Evolutionary conservation across 1,140 invertebrate species (phyloP).

Genomic region (Calliphora vicina): DNA sequence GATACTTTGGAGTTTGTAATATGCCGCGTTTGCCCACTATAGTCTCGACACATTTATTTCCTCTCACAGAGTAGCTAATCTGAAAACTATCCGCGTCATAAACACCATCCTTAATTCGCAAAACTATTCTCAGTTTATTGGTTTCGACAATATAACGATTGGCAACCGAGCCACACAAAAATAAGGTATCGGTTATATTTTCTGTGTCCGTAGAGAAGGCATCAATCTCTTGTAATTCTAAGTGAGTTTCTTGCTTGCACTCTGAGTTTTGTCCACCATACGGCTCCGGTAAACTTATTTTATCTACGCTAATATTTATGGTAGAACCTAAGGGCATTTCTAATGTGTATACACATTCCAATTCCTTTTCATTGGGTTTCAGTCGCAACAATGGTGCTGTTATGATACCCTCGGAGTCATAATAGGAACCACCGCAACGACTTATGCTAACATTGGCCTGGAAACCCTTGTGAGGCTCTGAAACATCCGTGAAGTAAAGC

Average conservation of each 20-base stretch:
- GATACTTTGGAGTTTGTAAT: conserved; percentile 77
- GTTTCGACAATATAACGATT: conserved; percentile 48
- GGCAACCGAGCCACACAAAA: conserved; percentile 35
- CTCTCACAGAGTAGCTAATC: conserved; percentile 62
- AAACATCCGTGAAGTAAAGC: conserved; percentile 74
- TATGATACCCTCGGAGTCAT: conserved; percentile 44
- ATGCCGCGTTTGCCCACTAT: conserved; percentile 68
- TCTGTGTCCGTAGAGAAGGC: conserved; percentile 45
- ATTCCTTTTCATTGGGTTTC: not conserved
- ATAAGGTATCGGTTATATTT: conserved; percentile 41
- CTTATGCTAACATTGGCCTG: conserved; percentile 75
- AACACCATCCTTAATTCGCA: conserved; percentile 36
- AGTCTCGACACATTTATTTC: conserved; percentile 70
- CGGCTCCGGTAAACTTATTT: conserved; percentile 37
- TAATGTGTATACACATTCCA: conserved; percentile 54
- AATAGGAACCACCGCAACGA: conserved; percentile 68
- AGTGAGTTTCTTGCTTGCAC: conserved; percentile 42
- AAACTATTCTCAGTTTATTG: conserved; percentile 51
- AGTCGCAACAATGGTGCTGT: conserved; percentile 46
- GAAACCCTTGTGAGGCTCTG: conserved; percentile 79
- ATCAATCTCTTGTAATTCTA: conserved; percentile 53
- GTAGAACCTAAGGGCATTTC: conserved; percentile 51
- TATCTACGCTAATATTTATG: conserved; percentile 42
- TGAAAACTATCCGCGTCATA: conserved; percentile 54
- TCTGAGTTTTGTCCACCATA: not conserved